phyloP scores from a whole-genome alignment of 2,113 vertebrate genomes.

The Rhynchomys soricoides region DNA sequence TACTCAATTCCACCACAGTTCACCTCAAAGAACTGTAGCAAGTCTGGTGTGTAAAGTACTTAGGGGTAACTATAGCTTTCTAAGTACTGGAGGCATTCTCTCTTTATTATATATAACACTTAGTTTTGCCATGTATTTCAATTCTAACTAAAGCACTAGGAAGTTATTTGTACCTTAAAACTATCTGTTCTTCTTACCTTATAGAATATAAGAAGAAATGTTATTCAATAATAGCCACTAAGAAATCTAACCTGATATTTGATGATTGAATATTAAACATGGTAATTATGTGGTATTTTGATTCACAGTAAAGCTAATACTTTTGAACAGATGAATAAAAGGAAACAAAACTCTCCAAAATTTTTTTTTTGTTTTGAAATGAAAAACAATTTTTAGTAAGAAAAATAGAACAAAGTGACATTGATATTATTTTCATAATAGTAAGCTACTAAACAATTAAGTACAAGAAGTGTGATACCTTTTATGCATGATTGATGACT shows the following conservation, averaged over 20 bases:
- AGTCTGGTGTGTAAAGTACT: background rate
- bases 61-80: background rate
- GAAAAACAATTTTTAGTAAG: conserved; percentile 23
- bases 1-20: background rate
- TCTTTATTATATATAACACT: background rate
- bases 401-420: background rate
- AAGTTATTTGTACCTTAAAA: background rate
- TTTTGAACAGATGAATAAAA: conserved; percentile 27
- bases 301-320: background rate
- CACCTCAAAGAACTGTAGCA: background rate
- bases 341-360: background rate
- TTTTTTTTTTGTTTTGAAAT: background rate
- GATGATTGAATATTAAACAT: background rate
- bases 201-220: background rate
- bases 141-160: background rate
- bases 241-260: conserved; percentile 39
- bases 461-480: background rate
- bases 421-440: conserved; percentile 26
- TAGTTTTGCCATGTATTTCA: background rate
- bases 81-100: background rate
- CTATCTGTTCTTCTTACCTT: background rate
- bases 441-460: background rate
- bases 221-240: background rate
- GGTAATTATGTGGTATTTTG: background rate
- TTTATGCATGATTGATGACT: background rate